These are phyloP conservation scores for Amaurobius ferox DNA, from an alignment of 2,888 invertebrate species.

Conservation along the genomic window DNA sequence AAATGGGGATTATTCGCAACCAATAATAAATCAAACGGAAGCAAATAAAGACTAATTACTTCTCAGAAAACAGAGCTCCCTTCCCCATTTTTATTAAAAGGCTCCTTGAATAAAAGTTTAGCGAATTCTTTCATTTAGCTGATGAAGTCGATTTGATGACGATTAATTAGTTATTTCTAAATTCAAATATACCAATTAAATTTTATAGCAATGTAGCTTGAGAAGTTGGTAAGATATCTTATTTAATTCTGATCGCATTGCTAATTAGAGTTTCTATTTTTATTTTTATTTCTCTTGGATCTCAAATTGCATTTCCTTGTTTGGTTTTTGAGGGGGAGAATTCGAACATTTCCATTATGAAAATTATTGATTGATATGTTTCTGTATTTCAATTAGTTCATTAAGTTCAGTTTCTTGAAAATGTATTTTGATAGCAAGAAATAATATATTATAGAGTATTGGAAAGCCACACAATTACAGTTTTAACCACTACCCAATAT, in stretches of 20 bases:
- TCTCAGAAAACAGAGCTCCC: neutral
- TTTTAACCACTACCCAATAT: too few species aligned
- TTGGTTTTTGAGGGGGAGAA: too few species aligned
- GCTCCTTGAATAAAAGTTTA: neutral
- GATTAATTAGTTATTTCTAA: conserved; percentile 65
- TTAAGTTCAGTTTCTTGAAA: too few species aligned
- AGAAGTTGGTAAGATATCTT: conserved; percentile 14
- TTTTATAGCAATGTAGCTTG: conserved; percentile 36
- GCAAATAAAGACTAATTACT: conserved; percentile 8
- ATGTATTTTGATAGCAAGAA: too few species aligned
- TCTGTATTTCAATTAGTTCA: too few species aligned
- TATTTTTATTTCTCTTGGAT: neutral
- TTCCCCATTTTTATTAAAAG: neutral
- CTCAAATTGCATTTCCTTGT: neutral
- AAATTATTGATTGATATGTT: too few species aligned
- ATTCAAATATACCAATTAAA: conserved; percentile 70
- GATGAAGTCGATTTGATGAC: conserved; percentile 15
- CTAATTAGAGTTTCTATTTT: neutral
- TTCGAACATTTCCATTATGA: too few species aligned
- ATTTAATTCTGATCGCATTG: neutral
- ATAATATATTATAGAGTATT: too few species aligned
- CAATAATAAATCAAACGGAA: neutral
- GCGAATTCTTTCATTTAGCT: neutral
- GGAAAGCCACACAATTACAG: too few species aligned
- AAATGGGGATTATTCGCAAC: too few species aligned